Evolutionary conservation across 2,888 invertebrate species (phyloP).

Genomic region (Empis livida): DNA sequence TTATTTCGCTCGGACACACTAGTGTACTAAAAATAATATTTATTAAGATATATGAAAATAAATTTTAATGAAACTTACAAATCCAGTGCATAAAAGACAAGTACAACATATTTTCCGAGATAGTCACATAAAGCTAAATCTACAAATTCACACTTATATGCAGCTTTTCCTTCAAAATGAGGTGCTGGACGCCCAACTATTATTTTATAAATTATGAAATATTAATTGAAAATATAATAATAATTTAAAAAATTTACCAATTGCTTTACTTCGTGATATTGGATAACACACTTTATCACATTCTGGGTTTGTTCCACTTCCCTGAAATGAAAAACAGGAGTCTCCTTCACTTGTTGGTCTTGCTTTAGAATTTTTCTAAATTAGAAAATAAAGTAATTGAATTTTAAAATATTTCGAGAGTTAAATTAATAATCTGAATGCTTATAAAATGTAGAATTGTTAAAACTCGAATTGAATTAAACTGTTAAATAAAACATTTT

Average conservation of each 20-base stretch:
- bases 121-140: slow-evolving; percentile 60
- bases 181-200: slow-evolving; percentile 45
- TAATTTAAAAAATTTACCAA: too few relatives aligned
- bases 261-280: too few relatives aligned
- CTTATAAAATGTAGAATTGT: too few relatives aligned
- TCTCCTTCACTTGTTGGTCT: slow-evolving; percentile 37
- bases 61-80: slow-evolving; percentile 51
- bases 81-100: slow-evolving; percentile 81
- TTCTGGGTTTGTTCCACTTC: slow-evolving; percentile 29
- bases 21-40: slow-evolving; percentile 48
- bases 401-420: too few relatives aligned
- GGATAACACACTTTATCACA: too few relatives aligned
- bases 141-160: slow-evolving; percentile 60
- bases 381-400: not conserved
- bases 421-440: too few relatives aligned
- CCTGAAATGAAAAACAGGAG: slow-evolving; percentile 65
- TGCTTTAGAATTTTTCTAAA: slow-evolving; percentile 6
- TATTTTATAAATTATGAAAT: slow-evolving; percentile 30
- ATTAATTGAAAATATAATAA: too few relatives aligned
- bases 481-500: too few relatives aligned
- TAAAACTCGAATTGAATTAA: too few relatives aligned
- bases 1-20: slow-evolving; percentile 77
- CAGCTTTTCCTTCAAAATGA: slow-evolving; percentile 67
- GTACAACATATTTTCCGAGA: slow-evolving; percentile 71
- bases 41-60: not conserved